A percentile compares a stretch with the other conserved stretches of the same genome.
Evolutionary conservation across 2,113 vertebrate species (phyloP).

Genomic region (Octodon degus): DNA sequence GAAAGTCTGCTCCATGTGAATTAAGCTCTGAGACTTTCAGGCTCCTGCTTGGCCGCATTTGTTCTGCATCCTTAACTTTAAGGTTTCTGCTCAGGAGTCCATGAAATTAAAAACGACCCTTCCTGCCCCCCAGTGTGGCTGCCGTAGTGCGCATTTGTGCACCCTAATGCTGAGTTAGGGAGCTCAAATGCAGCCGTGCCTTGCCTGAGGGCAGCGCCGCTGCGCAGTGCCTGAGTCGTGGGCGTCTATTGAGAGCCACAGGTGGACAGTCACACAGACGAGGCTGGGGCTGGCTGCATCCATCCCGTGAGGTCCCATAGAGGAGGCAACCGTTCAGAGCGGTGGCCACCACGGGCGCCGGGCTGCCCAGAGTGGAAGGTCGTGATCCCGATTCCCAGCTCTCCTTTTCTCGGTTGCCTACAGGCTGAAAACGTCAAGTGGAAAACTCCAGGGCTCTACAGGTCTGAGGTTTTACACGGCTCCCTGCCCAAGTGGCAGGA

Average conservation of each 20-base stretch:
- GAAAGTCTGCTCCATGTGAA: neutral
- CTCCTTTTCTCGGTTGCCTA: neutral
- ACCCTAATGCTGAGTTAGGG: neutral
- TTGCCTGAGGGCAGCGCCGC: too few relatives aligned
- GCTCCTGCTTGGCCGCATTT: neutral
- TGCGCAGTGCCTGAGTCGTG: neutral
- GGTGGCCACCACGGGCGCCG: fast-evolving
- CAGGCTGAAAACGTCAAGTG: neutral
- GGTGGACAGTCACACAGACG: fast-evolving
- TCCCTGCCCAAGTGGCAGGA: neutral
- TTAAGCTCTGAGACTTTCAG: neutral
- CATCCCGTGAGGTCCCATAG: neutral
- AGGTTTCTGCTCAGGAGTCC: conserved; percentile 34
- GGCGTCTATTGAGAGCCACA: neutral
- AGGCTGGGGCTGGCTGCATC: neutral
- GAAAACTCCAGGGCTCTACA: neutral
- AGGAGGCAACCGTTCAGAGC: neutral
- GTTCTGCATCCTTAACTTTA: neutral
- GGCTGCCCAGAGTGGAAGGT: neutral
- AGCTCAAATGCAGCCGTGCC: neutral
- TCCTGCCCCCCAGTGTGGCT: neutral
- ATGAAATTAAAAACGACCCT: conserved; percentile 7
- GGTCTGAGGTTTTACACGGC: neutral
- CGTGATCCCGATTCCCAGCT: neutral
- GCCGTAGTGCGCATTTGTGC: too few relatives aligned